phyloP scores from a whole-genome alignment of 2,888 invertebrate genomes.

The Cerastis rubricosa region DNA sequence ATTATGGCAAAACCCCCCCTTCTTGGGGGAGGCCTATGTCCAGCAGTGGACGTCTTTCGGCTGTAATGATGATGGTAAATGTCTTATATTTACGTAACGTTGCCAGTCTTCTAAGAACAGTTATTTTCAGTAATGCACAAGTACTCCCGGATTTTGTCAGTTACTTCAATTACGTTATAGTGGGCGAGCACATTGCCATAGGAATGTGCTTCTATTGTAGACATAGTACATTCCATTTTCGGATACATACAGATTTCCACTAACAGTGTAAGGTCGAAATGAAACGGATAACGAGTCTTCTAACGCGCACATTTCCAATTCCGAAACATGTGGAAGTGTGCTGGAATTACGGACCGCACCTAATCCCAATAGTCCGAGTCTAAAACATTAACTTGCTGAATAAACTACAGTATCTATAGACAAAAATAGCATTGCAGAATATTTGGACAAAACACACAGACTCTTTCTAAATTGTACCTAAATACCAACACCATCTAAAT shows the following conservation, averaged over 20 bases:
- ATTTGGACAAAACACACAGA: not conserved
- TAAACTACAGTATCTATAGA: not conserved
- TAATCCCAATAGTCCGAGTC: not conserved
- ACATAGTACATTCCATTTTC: not conserved
- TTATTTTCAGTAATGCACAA: no score
- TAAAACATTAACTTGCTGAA: not conserved
- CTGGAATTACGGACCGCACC: constrained; percentile 6
- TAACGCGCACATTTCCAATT: constrained; percentile 31
- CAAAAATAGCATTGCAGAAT: not conserved
- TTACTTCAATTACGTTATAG: no score
- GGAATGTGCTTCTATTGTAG: not conserved
- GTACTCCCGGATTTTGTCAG: no score
- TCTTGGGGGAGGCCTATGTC: no score
- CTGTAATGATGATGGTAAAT: no score
- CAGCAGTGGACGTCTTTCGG: no score
- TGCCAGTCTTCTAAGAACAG: no score
- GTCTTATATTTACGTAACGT: no score
- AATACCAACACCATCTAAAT: not conserved
- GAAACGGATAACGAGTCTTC: constrained; percentile 11
- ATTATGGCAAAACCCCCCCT: no score
- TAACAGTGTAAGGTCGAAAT: constrained; percentile 3
- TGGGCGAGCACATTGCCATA: no score
- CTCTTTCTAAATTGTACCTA: not conserved
- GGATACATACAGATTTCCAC: not conserved
- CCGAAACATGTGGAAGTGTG: constrained; percentile 13